A percentile compares a stretch with the other conserved stretches of the same genome.
Conservation (phyloP, 2,797 vertebrate species). For the Ctenopoma kingsleyae region DNA sequence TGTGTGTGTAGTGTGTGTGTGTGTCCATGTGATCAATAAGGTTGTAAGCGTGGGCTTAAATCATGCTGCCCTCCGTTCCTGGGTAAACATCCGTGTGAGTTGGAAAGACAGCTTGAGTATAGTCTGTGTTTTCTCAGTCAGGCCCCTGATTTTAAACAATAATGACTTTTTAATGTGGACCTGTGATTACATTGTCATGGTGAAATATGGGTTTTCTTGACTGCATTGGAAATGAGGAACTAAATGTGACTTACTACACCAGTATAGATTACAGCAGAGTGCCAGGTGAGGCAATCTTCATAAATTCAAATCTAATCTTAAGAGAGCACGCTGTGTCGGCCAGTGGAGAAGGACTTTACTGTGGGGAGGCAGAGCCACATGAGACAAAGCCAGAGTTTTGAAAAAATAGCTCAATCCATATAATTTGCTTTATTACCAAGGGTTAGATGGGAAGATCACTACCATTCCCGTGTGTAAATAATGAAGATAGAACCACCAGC, state of each 20-base stretch:
- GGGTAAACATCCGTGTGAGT: slow-evolving; percentile 94
- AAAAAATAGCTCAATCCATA: background rate
- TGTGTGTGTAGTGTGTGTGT: slow-evolving; percentile 40
- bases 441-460: background rate
- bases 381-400: slow-evolving; percentile 13
- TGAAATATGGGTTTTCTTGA: slow-evolving; percentile 94
- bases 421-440: background rate
- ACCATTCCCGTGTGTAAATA: background rate
- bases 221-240: slow-evolving; percentile 92
- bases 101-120: slow-evolving; percentile 93
- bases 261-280: slow-evolving; percentile 88
- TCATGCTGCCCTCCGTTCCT: slow-evolving; percentile 90
- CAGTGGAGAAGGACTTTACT: slow-evolving; percentile 80
- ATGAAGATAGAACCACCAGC: background rate
- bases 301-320: slow-evolving; percentile 99
- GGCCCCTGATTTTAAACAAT: slow-evolving; percentile 98
- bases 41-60: slow-evolving; percentile 90
- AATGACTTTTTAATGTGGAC: slow-evolving; percentile 99
- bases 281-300: slow-evolving; percentile 97
- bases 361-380: slow-evolving; percentile 33
- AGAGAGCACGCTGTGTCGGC: slow-evolving; percentile 88
- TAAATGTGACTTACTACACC: slow-evolving; percentile 91
- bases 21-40: slow-evolving; percentile 88
- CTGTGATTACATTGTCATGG: slow-evolving; percentile 99
- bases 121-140: slow-evolving; percentile 96